phyloP scores from a whole-genome alignment of 2,888 invertebrate species.

The Lamellibrachia columna region DNA sequence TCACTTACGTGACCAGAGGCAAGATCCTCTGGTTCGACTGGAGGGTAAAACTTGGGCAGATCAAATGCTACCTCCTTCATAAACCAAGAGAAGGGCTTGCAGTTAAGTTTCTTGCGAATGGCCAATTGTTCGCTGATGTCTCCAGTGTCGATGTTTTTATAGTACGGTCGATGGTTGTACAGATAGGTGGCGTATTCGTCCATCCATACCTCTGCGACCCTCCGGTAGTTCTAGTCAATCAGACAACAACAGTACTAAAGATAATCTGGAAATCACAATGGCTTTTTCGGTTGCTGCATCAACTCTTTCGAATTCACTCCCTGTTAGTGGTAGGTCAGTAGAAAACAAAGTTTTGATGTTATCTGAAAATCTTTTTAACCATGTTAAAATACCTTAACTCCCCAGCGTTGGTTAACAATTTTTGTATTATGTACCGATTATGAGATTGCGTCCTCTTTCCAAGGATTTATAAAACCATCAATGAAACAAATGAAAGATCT shows the following conservation, averaged over 20 bases:
- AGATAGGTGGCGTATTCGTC: slow-evolving; percentile 92
- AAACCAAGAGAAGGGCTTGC: slow-evolving; percentile 94
- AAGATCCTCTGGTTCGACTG: slow-evolving; percentile 84
- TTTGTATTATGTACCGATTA: too few species aligned
- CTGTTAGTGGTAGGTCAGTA: too few species aligned
- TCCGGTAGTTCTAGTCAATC: slow-evolving; percentile 80
- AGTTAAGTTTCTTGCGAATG: slow-evolving; percentile 79
- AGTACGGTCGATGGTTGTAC: slow-evolving; percentile 82
- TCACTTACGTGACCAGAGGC: slow-evolving; percentile 78
- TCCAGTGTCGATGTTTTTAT: slow-evolving; percentile 75
- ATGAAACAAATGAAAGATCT: too few species aligned
- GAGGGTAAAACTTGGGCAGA: slow-evolving; percentile 84
- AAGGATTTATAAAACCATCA: too few species aligned
- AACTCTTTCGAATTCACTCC: too few species aligned
- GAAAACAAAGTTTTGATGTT: too few species aligned
- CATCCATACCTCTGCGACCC: slow-evolving; percentile 98
- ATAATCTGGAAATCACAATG: too few species aligned
- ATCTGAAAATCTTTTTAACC: too few species aligned
- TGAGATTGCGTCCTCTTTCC: too few species aligned
- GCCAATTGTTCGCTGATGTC: slow-evolving; percentile 81
- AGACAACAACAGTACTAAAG: background rate
- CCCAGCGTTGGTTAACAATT: too few species aligned
- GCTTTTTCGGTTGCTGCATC: too few species aligned
- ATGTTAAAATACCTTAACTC: too few species aligned
- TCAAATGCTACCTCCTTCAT: slow-evolving; percentile 93